Base-by-base conservation (phyloP, 2,888 invertebrate species). In the Auanema sp. region DNA sequence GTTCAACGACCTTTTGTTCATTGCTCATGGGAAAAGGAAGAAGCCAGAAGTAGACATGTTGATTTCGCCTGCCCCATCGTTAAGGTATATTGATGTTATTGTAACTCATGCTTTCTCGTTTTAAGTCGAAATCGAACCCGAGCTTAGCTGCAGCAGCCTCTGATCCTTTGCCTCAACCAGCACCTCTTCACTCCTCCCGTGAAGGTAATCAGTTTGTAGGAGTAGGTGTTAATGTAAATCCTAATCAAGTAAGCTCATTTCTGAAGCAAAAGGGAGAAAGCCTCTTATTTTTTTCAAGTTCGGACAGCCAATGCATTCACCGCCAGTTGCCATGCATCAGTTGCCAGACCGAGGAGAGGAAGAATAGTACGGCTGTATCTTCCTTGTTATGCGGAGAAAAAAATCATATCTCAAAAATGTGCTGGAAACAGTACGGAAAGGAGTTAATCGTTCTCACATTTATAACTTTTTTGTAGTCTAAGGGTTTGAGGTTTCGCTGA, bases 11-110 rank as follows among this genome's bases (percentile, higher is more conserved):
- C 98, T 0, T 99, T 99, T 85, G 92, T 99, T 59, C 94, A 96
- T 84, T 93, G 94, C 92, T 94, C 94, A 0, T 99, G 98, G 98
- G 98, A 99, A 84, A 99, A 99, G 82, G 98, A 99, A 83, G 98
- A 99, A 83, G 97, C 96, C 0, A 95, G 96, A 84, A 94, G 93
- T 83, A 89, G 98, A 0, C 98, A 99, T 84, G 98, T 99, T 0
- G 98, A 99, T 85, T 99, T 84, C 59, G 83, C 83, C 25, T 83
- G 83, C 63, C 83, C 83, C 10, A 83, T 84, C 58, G 83, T 83
- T 16, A 84, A 84, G 62, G 69, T 71, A 44, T 42, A 51, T 49
- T 33, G 16, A n/a, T n/a, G n/a, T n/a, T n/a, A n/a, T n/a, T n/a
- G n/a, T n/a, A n/a, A n/a, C n/a, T n/a, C n/a, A n/a, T n/a, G n/a